Evolutionary conservation across 1,140 invertebrate species (phyloP), one percentile per base, ranked within the genome.

Genomic region (Diprion similis): DNA sequence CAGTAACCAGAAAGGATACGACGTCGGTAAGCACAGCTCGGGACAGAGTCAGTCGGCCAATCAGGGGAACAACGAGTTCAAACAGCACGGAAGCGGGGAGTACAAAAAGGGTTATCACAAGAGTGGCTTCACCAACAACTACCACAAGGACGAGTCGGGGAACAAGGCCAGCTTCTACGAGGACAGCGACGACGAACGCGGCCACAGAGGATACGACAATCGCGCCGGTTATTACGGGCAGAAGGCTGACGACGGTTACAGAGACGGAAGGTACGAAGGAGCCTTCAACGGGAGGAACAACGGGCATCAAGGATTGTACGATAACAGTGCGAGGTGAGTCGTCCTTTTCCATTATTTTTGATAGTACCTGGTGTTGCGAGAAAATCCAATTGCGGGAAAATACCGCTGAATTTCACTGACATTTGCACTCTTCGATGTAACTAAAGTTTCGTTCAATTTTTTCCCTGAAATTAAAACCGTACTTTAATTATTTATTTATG

Each of bases 161-260:
- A 91, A 91, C 73, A 92, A 92, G 77, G 90, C 90, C 37, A 91
- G 90, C 72, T 93, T 88, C 80, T 93, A 91, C 75, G 91, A 92
- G 75, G 91, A 92, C 78, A 89, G 88, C 47, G 88, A 88, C 69
- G 90, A 92, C 75, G 89, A 91, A 80, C 90, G 89, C 15, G 89
- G 89, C 76, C 86, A 89, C 77, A 85, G 85, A 8, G 86, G 86
- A 47, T 89, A 89, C 64, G 89, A 90, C 46, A 90, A 85, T 73
- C 84, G 81, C 70, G 80, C 86, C 65, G 89, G 88, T 51, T 85
- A 79, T 73, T 83, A 89, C 76, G 86, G 90, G 76, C 86, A 90
- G 77, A 84, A 88, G 64, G 83, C 82, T 45, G 82, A 85, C 7
- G 85, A 89, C 72, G 85, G 81, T 10, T 89, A 90, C 66, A 87